phyloP scores from a whole-genome alignment of 2,113 vertebrate species.

The Falcunculus frontatus region DNA sequence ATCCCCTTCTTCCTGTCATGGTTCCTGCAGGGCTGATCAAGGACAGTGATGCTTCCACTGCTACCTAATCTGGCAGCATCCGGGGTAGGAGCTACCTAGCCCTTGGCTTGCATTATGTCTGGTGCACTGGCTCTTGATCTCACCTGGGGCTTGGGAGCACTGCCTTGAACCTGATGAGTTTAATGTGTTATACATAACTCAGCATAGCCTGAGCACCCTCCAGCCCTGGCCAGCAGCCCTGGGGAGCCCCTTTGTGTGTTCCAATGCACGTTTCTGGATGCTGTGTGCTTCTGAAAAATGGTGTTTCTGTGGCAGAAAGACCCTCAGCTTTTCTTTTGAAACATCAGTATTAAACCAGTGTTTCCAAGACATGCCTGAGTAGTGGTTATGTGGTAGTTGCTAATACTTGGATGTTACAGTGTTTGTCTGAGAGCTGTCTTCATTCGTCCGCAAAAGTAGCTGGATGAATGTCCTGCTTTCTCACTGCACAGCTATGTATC shows the following conservation, averaged over 20 bases:
- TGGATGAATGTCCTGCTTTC: constrained; percentile 29
- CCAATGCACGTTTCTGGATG: background rate
- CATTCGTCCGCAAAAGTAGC: background rate
- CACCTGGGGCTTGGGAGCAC: background rate
- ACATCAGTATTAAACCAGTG: background rate
- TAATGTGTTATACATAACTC: background rate
- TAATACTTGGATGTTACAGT: constrained; percentile 42
- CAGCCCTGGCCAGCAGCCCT: background rate
- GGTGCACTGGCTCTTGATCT: background rate
- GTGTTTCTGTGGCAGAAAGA: background rate
- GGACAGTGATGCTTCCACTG: background rate
- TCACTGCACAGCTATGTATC: constrained; percentile 56
- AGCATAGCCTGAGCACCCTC: background rate
- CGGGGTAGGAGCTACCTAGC: background rate
- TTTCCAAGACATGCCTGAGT: background rate
- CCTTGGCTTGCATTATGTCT: background rate
- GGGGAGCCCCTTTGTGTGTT: background rate
- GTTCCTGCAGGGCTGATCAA: background rate
- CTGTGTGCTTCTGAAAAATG: background rate
- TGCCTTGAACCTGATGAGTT: background rate
- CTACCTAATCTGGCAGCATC: background rate
- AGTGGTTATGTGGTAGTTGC: background rate
- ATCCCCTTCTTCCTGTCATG: background rate
- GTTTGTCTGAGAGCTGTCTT: constrained; percentile 44
- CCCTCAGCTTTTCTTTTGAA: background rate